These are phyloP conservation scores for Drosophila siamana DNA, from an alignment of 2,888 invertebrate species.

Conservation along the genomic window DNA sequence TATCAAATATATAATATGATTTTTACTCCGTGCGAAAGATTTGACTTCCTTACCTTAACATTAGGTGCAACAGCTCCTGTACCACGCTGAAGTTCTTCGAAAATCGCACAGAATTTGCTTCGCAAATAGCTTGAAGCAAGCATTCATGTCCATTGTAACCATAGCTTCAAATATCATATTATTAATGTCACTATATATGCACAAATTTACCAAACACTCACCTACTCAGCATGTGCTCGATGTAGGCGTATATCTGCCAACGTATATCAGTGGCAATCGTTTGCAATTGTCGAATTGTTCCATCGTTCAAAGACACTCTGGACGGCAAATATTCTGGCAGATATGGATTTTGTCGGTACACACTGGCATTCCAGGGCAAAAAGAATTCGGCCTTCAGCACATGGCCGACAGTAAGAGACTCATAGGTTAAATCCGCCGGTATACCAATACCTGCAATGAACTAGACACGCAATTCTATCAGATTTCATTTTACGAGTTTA, in stretches of 20 bases:
- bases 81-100: conserved; percentile 68
- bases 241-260: conserved; percentile 73
- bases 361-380: conserved; percentile 77
- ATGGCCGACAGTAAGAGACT: conserved; percentile 79
- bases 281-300: conserved; percentile 33
- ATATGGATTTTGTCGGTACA: conserved; percentile 79
- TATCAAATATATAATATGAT: conserved; percentile 20
- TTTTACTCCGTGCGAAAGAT: neutral
- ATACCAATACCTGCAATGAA: conserved; percentile 83
- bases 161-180: conserved; percentile 71
- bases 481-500: neutral
- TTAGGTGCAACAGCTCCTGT: conserved; percentile 75
- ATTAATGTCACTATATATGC: neutral
- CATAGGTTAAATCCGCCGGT: conserved; percentile 80
- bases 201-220: conserved; percentile 34
- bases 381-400: conserved; percentile 78
- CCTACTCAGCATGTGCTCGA: conserved; percentile 72
- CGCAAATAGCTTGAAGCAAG: conserved; percentile 78
- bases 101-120: conserved; percentile 70
- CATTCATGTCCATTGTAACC: conserved; percentile 81
- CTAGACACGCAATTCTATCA: conserved; percentile 36
- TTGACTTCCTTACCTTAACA: conserved; percentile 68
- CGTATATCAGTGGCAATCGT: conserved; percentile 7
- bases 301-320: neutral
- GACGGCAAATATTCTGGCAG: conserved; percentile 75